A percentile compares a stretch with the other conserved stretches of the same genome.
These are phyloP conservation scores for Amniataba percoides DNA, from an alignment of 2,797 vertebrate species.

Conservation along the genomic window DNA sequence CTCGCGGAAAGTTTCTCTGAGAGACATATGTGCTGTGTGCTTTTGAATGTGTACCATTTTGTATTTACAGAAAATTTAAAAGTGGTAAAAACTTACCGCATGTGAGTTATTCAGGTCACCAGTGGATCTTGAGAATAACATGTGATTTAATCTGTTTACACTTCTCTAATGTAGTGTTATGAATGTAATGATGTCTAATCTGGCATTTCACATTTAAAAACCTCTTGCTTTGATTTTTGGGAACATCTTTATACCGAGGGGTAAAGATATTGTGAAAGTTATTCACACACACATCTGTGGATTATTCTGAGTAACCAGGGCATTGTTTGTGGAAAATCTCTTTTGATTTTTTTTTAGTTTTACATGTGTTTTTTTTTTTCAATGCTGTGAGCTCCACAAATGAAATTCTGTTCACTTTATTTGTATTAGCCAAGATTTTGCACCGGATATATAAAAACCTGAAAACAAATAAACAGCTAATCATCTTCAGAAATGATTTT, in stretches of 20 bases:
- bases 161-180: background rate
- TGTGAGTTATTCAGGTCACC: background rate
- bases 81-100: background rate
- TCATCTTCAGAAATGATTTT: background rate
- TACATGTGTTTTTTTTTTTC: background rate
- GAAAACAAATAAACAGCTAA: background rate
- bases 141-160: background rate
- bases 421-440: background rate
- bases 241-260: background rate
- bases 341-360: background rate
- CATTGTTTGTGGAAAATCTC: background rate
- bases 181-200: background rate
- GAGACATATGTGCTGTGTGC: background rate
- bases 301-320: background rate
- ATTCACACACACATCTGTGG: background rate
- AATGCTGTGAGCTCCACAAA: background rate
- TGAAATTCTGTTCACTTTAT: background rate
- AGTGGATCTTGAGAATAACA: constrained; percentile 1
- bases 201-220: background rate
- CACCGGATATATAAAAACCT: background rate
- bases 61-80: background rate
- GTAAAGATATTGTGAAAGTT: background rate
- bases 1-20: background rate
- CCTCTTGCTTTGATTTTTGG: background rate
- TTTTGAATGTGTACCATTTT: background rate